A percentile compares a stretch with the other conserved stretches of the same genome.
phyloP scores from a whole-genome alignment of 2,888 invertebrate species.

The Agrotis segetum region DNA sequence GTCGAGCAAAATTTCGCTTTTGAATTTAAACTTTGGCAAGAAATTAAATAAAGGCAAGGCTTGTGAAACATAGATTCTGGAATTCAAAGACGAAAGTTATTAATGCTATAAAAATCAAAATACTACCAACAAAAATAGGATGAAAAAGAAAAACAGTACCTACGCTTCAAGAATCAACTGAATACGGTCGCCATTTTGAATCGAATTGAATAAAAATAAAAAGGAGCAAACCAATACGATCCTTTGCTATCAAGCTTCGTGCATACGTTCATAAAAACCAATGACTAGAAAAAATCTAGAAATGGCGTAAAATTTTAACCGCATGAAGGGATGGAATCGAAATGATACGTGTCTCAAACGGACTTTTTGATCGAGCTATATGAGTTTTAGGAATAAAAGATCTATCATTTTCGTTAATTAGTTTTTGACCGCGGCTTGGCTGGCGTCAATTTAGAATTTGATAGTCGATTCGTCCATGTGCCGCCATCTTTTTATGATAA shows the following conservation, averaged over 20 bases:
- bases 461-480: too few relatives aligned
- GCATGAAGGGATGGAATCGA: constrained; percentile 12
- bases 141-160: constrained; percentile 1
- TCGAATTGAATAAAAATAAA: constrained; percentile 38
- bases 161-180: constrained; percentile 12
- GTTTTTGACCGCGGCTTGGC: background rate
- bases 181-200: constrained; percentile 26
- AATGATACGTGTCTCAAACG: constrained; percentile 13
- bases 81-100: background rate
- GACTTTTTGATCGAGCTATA: constrained; percentile 44
- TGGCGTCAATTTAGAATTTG: too few relatives aligned
- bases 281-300: constrained; percentile 22
- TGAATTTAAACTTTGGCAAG: background rate
- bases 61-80: background rate
- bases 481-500: too few relatives aligned
- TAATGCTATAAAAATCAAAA: constrained; percentile 1
- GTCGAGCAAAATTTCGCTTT: constrained; percentile 11
- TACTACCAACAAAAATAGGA: background rate
- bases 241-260: constrained; percentile 20
- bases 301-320: constrained; percentile 19
- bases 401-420: background rate
- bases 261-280: constrained; percentile 45
- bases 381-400: background rate
- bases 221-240: constrained; percentile 20
- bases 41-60: background rate